Base-by-base conservation (phyloP, 2,888 invertebrate genomes). In the Microctonus aethiopoides region DNA sequence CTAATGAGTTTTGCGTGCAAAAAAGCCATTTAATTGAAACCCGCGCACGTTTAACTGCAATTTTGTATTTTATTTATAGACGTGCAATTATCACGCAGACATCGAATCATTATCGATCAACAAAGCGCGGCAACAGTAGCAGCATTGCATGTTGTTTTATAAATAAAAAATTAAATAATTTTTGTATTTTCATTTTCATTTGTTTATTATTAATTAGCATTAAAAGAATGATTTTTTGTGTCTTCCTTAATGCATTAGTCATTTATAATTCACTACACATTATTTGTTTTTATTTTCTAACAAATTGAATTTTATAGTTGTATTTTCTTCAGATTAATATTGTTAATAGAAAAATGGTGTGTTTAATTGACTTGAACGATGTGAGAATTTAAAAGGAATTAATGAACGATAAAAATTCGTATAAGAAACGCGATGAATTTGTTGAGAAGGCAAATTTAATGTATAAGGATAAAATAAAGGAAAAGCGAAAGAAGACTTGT, bases 31-130 rank as follows among this genome's bases (percentile, higher is more conserved):
- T 77, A 81, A 82, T 82, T 83, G 81, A 82, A 80, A 83, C 77
- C 79, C 75, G 75, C 76, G 75, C 76, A 75, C 71, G 67, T 74
- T 78, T 78, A 78, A 78, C 77, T 72, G 79, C 79, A 81, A 76
- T 81, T 81, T 79, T 75, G 73, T 76, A 76, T 79, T 80, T 81
- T 82, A 82, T 83, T 83, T 82, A 82, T 83, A 78, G 78, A 73
- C 76, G 70, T 76, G 72, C 76, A 77, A 79, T 81, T 81, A 80
- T 80, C 80, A 77, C 77, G 81, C 77, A 75, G 74, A 75, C 16
- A 13, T 32, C 20, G 26, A 32, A 51, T 32, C 13, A 63, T 29
- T 46, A 51, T 46, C 7, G 24, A 34, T 32, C n/a, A 51, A 51
- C 16, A 16, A 24, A 51, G 24, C 13, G 10, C 20, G 62, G 24